Percentiles rank a stretch among this genome's conserved stretches.
These are phyloP conservation scores for Vanessa tameamea DNA, from an alignment of 1,140 invertebrate species.

Conservation along the genomic window DNA sequence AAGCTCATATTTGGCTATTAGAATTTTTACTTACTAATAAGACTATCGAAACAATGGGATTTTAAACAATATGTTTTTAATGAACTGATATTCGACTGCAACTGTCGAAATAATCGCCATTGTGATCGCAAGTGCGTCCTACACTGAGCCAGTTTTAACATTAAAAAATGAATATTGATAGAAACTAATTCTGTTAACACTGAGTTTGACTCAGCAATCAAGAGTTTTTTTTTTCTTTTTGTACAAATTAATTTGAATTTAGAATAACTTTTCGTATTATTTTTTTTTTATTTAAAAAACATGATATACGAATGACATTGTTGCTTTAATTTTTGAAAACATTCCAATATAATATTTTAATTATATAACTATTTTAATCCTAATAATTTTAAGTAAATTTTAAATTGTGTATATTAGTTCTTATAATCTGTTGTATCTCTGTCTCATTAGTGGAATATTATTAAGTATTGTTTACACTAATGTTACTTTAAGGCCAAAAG, in stretches of 20 bases:
- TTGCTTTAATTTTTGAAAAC: conserved; percentile 51
- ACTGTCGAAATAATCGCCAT: too few relatives aligned
- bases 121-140: too few relatives aligned
- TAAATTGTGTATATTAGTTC: conserved; percentile 64
- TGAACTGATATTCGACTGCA: too few relatives aligned
- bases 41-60: too few relatives aligned
- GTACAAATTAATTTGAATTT: conserved; percentile 24
- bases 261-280: conserved; percentile 20
- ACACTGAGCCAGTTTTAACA: too few relatives aligned
- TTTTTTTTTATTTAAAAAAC: conserved; percentile 3
- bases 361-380: conserved; percentile 52
- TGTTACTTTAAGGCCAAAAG: conserved; percentile 76
- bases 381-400: conserved; percentile 57
- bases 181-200: too few relatives aligned
- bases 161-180: too few relatives aligned
- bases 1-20: neutral
- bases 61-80: too few relatives aligned
- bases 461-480: conserved; percentile 71
- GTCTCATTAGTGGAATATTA: conserved; percentile 65
- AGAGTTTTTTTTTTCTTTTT: neutral
- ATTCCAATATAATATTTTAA: conserved; percentile 50
- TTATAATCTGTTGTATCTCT: conserved; percentile 72
- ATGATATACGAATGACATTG: conserved; percentile 59
- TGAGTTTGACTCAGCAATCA: too few relatives aligned
- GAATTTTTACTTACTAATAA: too few relatives aligned